Base-by-base conservation (phyloP, 2,113 vertebrate species). In the Falcunculus frontatus region DNA sequence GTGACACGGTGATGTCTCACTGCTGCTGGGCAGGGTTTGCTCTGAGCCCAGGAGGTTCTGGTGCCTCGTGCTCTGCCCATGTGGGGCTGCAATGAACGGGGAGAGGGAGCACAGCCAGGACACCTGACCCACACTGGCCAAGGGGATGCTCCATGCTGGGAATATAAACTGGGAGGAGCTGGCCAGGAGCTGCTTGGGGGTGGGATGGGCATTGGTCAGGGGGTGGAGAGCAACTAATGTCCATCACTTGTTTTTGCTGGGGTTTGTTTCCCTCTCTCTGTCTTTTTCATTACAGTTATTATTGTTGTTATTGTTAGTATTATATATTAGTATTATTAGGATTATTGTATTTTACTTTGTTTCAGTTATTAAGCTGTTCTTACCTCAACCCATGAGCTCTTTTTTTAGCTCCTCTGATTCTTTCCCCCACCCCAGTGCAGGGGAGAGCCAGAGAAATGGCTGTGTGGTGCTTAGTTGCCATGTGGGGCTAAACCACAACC, bases 71-170 rank as follows among this genome's bases (percentile, higher is more conserved):
- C 42, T 65, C 68, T 65, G 57, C 42, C 32, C 0, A 0, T 35
- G 30, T 0, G 0, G 52, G 42, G 27, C 59, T 50, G 16, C 0
- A 15, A 3, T 30, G 7, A 68, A 20, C 0, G 0, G 62, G n/a
- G 46, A 60, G 68, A 60, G 68, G 14, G 44, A 89, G 30, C 62
- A 60, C 4, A 46, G 52, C 33, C 16, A 14, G 62, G n/a, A 19
- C 53, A 75, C 25, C 39, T n/a, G 39, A 10, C 25, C 70, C 18
- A 11, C 5, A 16, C 30, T 47, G 49, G 55, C 63, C 32, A 6
- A 47, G 25, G 35, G 26, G 6, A 16, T 27, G 8, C 19, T 55
- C 63, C 30, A 27, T 37, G n/a, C 79, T 42, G 32, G 55, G 41
- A 49, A 13, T 25, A 10, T 5, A 29, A 70, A 49, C 49, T 44